phyloP scores from a whole-genome alignment of 2,888 invertebrate species.

The Entomobrya proxima region DNA sequence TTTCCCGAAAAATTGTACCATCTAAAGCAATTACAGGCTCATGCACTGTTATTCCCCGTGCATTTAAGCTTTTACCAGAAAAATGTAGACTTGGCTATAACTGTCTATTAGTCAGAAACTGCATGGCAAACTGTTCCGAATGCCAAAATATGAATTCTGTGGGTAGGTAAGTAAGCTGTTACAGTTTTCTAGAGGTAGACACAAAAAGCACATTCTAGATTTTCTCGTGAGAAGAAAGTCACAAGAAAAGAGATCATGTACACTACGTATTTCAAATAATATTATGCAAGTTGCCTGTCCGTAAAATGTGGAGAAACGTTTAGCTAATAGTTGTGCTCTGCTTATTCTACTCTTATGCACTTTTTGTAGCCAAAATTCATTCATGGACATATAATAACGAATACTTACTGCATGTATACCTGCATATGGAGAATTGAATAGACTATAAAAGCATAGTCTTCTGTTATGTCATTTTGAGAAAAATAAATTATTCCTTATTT shows the following conservation, averaged over 20 bases:
- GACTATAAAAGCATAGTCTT: not conserved
- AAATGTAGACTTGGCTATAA: not conserved
- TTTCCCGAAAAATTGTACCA: not conserved
- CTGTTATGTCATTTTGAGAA: not conserved
- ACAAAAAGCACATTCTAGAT: too few relatives aligned
- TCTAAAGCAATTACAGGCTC: not conserved
- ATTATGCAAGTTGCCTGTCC: too few relatives aligned
- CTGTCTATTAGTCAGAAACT: not conserved
- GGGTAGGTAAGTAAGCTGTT: not conserved
- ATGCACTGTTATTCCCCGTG: not conserved
- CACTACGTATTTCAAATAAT: too few relatives aligned
- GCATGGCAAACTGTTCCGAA: not conserved
- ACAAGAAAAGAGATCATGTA: too few relatives aligned
- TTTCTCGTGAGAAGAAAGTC: too few relatives aligned
- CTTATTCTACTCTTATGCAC: too few relatives aligned
- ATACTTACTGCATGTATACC: too few relatives aligned
- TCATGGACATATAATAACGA: too few relatives aligned
- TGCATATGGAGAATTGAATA: not conserved
- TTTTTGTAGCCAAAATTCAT: too few relatives aligned
- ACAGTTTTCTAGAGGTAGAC: too few relatives aligned
- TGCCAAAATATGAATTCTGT: not conserved
- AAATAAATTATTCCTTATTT: conserved; percentile 30
- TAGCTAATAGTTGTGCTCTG: too few relatives aligned
- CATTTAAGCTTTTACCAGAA: not conserved
- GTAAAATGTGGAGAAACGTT: too few relatives aligned